Base-by-base conservation (phyloP, 1,140 invertebrate species). In the Drosophila pachea region DNA sequence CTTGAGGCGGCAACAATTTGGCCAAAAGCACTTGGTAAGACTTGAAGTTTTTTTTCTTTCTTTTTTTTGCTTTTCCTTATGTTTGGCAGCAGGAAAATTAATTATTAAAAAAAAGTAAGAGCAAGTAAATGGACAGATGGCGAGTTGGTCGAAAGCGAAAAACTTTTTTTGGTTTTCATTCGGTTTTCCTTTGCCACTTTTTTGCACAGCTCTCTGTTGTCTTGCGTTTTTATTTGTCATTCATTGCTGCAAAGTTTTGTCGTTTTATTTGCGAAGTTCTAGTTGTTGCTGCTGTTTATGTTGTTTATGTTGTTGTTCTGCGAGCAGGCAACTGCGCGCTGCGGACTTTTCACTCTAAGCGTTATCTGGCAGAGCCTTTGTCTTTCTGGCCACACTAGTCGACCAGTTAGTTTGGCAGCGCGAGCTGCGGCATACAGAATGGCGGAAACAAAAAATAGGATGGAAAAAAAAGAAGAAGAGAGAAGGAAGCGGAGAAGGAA, bases 201-300 rank as follows among this genome's bases (percentile, higher is more conserved):
- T 56, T 35, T 33, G 22, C 22, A 3, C 22, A 3, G 12, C 16
- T 47, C 16, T 48, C 9, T 32, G 45, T 29, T 6, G 4, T 73
- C 73, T 79, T 64, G 67, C 68, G 79, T 78, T 84, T 83, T 84
- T 86, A 79, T 83, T 83, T 77, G 64, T 68, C 62, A 75, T 76
- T 60, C 61, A 75, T 75, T 78, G 54, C 68, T 65, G 68, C n/a
- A 83, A 79, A 83, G 56, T 66, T 83, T 68, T 59, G 72, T 33
- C 63, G 45, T 56, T 74, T 78, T 67, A 45, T 76, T 63, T 61
- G 55, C 60, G 40, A 47, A 58, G 54, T 64, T 82, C 59, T 65
- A 72, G 64, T 54, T 65, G 7, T 12, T 22, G 53, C 74, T 69
- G 58, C 61, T 75, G 64, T 47, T 60, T 36, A 40, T 59, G 52